Conservation (phyloP, 2,113 vertebrate species). For the Crocuta crocuta region DNA sequence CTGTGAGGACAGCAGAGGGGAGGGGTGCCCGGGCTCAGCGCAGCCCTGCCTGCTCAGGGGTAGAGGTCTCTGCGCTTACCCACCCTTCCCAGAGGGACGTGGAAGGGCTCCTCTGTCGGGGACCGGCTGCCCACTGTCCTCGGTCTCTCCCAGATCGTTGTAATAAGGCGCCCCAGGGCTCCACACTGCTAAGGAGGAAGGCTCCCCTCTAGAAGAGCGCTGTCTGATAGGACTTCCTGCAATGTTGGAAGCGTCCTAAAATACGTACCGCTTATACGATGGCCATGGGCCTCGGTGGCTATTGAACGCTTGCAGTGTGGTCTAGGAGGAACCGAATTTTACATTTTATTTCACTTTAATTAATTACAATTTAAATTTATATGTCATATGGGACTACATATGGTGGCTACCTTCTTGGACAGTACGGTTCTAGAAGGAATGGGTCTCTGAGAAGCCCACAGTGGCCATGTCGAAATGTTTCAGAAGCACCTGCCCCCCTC, state of each 20-base stretch:
- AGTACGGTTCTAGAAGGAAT: background rate
- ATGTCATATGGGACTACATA: background rate
- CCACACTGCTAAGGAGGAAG: background rate
- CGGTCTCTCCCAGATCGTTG: background rate
- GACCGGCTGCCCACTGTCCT: background rate
- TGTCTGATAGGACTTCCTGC: background rate
- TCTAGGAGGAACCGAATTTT: background rate
- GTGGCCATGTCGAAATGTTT: background rate
- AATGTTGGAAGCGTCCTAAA: background rate
- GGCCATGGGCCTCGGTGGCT: background rate
- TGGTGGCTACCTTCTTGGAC: background rate
- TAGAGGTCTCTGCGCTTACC: background rate
- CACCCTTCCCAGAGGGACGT: background rate
- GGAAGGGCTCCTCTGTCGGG: background rate
- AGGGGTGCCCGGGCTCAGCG: background rate
- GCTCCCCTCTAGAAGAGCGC: background rate
- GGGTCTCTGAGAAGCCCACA: background rate
- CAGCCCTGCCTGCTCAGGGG: background rate
- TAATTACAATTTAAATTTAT: background rate
- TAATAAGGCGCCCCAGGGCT: background rate
- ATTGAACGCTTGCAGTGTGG: background rate
- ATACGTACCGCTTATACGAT: rapidly evolving
- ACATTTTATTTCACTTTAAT: background rate
- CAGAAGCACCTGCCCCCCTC: background rate
- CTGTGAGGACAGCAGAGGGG: background rate